A percentile compares a stretch with the other conserved stretches of the same genome.
Evolutionary conservation across 2,113 vertebrate genomes (phyloP).

Genomic region (Scalopus aquaticus): DNA sequence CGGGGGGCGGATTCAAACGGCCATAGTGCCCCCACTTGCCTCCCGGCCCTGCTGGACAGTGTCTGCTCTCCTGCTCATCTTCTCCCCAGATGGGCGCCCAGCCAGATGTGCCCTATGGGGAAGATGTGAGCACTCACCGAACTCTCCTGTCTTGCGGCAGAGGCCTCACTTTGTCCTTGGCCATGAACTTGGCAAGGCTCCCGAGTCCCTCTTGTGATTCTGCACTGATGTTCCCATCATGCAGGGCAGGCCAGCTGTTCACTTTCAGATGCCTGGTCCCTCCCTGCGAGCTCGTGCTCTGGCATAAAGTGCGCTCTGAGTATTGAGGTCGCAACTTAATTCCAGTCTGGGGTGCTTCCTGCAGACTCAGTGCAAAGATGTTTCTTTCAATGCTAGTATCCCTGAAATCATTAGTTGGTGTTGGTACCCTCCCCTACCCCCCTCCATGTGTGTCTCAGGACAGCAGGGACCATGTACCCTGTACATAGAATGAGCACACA

Average conservation of each 20-base stretch:
- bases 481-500: not conserved
- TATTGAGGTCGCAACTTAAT: not conserved
- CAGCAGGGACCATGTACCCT: not conserved
- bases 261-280: not conserved
- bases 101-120: not conserved
- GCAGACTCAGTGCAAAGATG: not conserved
- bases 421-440: not conserved
- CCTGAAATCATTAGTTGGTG: not conserved
- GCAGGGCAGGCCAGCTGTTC: not conserved
- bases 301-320: not conserved
- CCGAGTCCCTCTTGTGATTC: not conserved
- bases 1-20: fast-evolving
- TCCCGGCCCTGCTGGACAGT: not conserved
- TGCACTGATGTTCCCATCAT: fast-evolving
- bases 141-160: not conserved
- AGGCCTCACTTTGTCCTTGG: not conserved
- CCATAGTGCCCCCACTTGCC: fast-evolving
- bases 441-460: too few relatives aligned
- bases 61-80: not conserved
- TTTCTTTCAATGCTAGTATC: not conserved
- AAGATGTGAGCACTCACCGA: not conserved
- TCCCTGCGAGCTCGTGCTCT: not conserved
- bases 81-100: not conserved
- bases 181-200: not conserved
- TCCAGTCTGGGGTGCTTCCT: not conserved